Conservation (phyloP, 2,888 invertebrate species). For the Microplitis manilae region DNA sequence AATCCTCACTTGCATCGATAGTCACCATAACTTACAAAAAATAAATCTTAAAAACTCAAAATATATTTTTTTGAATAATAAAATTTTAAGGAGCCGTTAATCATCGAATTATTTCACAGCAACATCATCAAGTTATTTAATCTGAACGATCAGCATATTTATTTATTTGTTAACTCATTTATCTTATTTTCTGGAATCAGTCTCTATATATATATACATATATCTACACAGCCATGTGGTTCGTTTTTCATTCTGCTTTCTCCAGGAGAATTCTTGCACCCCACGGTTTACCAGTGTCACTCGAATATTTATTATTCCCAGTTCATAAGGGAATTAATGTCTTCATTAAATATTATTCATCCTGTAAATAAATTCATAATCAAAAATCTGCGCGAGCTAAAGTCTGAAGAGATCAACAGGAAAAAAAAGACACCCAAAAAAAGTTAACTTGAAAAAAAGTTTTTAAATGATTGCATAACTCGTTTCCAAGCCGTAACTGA, state of each 20-base stretch:
- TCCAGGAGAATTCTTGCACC: not conserved
- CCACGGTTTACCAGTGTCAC: conserved; percentile 27
- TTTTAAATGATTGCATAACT: too few relatives aligned
- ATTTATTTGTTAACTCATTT: conserved; percentile 15
- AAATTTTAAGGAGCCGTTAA: too few relatives aligned
- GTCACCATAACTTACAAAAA: too few relatives aligned
- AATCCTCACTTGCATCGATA: too few relatives aligned
- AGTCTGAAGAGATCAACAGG: not conserved
- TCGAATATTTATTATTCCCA: conserved; percentile 33
- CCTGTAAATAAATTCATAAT: not conserved
- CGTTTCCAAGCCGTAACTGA: not conserved
- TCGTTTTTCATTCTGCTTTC: conserved; percentile 23
- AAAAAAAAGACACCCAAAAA: not conserved
- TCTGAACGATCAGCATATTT: not conserved
- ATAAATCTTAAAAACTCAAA: too few relatives aligned
- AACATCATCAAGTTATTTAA: conserved; percentile 12
- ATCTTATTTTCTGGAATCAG: not conserved
- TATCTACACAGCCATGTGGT: not conserved
- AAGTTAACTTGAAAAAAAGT: not conserved
- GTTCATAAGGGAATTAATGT: conserved; percentile 30
- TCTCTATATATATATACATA: not conserved
- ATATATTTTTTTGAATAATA: too few relatives aligned
- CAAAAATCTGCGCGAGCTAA: too few relatives aligned
- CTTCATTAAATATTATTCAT: conserved; percentile 40
- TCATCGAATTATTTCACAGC: not conserved